Conservation (phyloP, 2,797 vertebrate genomes). For the Poeciliopsis presidionis region DNA sequence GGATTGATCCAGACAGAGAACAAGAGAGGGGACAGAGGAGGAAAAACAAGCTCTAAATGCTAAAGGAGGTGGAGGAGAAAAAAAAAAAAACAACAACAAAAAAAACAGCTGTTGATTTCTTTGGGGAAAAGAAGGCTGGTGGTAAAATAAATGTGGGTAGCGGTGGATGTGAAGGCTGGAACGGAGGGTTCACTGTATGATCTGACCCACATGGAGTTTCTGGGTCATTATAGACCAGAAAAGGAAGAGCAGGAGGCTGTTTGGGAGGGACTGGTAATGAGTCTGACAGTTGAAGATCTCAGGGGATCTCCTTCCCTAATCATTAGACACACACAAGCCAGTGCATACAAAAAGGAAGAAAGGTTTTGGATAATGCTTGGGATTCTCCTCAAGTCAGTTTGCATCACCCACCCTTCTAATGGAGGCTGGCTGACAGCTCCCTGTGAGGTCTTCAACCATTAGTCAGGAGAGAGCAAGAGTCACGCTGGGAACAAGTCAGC, state of each 20-base stretch:
- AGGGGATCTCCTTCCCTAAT: conserved; percentile 41
- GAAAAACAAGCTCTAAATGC: conserved; percentile 15
- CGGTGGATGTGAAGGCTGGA: conserved; percentile 25
- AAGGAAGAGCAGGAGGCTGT: conserved; percentile 21
- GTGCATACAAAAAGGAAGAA: conserved; percentile 3
- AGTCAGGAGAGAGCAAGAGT: conserved; percentile 28
- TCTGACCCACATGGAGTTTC: conserved; percentile 72
- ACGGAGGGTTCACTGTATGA: conserved; percentile 31
- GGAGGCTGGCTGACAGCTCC: conserved; percentile 40
- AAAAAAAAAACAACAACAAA: not conserved
- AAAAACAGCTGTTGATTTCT: conserved; percentile 27
- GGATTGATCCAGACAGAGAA: conserved; percentile 7
- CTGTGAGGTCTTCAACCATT: conserved; percentile 24
- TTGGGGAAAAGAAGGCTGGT: not conserved
- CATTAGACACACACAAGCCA: conserved; percentile 13
- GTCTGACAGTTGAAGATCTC: conserved; percentile 39
- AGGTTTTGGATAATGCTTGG: conserved; percentile 31
- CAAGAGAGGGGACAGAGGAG: not conserved
- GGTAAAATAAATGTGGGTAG: conserved; percentile 13
- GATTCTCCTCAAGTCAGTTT: conserved; percentile 34
- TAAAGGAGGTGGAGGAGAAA: conserved; percentile 23
- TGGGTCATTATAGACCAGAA: conserved; percentile 60
- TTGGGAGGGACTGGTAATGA: conserved; percentile 45
- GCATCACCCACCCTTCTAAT: conserved; percentile 15
- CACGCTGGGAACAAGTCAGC: conserved; percentile 23